Evolutionary conservation across 2,113 vertebrate genomes (phyloP), one percentile per base, ranked within the genome.

Genomic region (Oncorhynchus kisutch): DNA sequence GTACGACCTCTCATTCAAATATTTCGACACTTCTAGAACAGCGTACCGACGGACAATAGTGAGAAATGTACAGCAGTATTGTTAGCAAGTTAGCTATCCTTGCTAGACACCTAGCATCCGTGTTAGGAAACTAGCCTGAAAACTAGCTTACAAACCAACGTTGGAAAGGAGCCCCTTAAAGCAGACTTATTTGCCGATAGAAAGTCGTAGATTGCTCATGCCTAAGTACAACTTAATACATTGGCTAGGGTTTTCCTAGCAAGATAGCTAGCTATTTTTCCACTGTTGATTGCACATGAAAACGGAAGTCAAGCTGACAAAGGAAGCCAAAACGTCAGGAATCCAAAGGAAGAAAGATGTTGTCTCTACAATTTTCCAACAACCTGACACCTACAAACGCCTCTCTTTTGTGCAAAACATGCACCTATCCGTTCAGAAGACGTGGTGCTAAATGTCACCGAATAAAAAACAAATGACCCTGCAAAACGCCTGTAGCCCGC

Each of bases 221-320:
- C 29, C 67, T 68, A 31, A 20, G 31, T 68, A 20, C 11, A 20
- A 34, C 16, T 27, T 68, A 68, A 29, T 39, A 34, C 29, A 68
- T 68, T 68, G 29, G 67, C 29, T 74, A n/a, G 27, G 48, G 54
- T n/a, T 77, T 65, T 48, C 54, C 90, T 73, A 83, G 78, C 81
- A 84, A 49, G 81, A 49, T n/a, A 22, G 39, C 39, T 45, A 45
- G 39, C 39, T 72, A 51, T 72, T 25, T 66, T 27, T 66, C 49
- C 62, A 67, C 73, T 67, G 73, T 75, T 81, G 73, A 64, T 76
- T 86, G 89, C 88, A 89, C 87, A 91, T 90, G 83, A 86, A 90
- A 92, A 91, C 91, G 93, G 92, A 94, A 94, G 91, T 91, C 90
- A 73, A 81, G 72, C 76, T 94, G 92, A 94, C 93, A 94, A 94